These are phyloP conservation scores for Ciona savignyi DNA, from an alignment of 23 tunicate species.

Conservation along the genomic window DNA sequence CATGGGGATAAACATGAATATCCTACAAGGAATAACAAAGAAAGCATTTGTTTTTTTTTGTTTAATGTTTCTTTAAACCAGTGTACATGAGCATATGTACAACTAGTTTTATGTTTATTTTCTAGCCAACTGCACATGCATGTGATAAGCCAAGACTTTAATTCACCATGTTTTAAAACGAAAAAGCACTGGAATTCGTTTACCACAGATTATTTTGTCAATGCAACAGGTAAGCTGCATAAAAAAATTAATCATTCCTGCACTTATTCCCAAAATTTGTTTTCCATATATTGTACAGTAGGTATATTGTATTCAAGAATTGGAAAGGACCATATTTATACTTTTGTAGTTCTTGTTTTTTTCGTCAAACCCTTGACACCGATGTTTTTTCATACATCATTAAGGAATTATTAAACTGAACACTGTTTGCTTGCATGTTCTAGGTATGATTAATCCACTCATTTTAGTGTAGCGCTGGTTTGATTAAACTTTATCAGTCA, in stretches of 20 bases:
- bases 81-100: background rate
- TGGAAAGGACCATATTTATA: too few relatives aligned
- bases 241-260: too few relatives aligned
- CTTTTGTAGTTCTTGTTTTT: too few relatives aligned
- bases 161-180: constrained; percentile 46
- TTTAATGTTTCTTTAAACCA: background rate
- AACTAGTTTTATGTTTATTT: too few relatives aligned
- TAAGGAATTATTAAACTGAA: background rate
- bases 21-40: too few relatives aligned
- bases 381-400: background rate
- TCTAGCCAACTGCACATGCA: constrained; percentile 81
- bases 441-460: background rate
- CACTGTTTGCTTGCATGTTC: background rate
- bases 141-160: constrained; percentile 80
- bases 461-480: background rate
- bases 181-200: constrained; percentile 87
- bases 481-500: background rate
- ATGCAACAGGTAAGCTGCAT: constrained; percentile 37
- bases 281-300: too few relatives aligned
- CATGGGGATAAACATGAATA: too few relatives aligned
- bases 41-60: too few relatives aligned
- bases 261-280: too few relatives aligned
- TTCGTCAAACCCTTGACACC: too few relatives aligned
- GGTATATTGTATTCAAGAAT: too few relatives aligned
- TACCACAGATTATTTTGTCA: constrained; percentile 72